Percentiles rank a stretch among this genome's conserved stretches.
phyloP scores from a whole-genome alignment of 2,797 vertebrate species.

The Neopelma chrysocephalum region DNA sequence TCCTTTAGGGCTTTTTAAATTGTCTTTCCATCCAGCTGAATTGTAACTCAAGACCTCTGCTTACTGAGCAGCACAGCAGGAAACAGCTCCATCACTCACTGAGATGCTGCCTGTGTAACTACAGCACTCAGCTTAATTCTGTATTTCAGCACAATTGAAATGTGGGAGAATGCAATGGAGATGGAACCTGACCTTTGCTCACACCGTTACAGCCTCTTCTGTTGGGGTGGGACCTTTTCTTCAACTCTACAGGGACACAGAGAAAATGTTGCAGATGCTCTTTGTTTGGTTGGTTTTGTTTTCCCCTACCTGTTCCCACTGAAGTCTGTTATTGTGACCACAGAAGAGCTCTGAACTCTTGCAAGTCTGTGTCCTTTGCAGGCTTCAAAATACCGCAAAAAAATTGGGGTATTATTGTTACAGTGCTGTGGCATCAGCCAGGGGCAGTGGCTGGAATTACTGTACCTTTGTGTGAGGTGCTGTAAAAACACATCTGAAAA shows the following conservation, averaged over 20 bases:
- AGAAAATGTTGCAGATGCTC: neutral
- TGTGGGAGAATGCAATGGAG: neutral
- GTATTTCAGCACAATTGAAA: neutral
- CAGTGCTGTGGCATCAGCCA: neutral
- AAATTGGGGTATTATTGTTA: neutral
- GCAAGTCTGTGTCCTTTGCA: neutral
- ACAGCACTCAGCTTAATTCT: neutral
- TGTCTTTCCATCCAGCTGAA: slow-evolving; percentile 19
- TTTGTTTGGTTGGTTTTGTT: neutral
- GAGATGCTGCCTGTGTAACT: neutral
- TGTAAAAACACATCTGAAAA: neutral
- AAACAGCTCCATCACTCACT: neutral
- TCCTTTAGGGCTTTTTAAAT: slow-evolving; percentile 23
- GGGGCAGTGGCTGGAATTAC: neutral
- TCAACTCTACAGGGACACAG: neutral
- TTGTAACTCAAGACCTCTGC: slow-evolving; percentile 36
- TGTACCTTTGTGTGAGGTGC: neutral
- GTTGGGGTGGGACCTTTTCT: neutral
- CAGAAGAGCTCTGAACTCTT: neutral
- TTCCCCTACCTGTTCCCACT: neutral
- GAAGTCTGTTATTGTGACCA: neutral
- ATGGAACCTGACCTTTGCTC: neutral
- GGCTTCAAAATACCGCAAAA: neutral
- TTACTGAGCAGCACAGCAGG: neutral
- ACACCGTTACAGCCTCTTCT: neutral